Percentiles rank a stretch among this genome's conserved stretches.
Evolutionary conservation across 1,140 invertebrate genomes (phyloP).

Genomic region (Trinorchestia longiramus): DNA sequence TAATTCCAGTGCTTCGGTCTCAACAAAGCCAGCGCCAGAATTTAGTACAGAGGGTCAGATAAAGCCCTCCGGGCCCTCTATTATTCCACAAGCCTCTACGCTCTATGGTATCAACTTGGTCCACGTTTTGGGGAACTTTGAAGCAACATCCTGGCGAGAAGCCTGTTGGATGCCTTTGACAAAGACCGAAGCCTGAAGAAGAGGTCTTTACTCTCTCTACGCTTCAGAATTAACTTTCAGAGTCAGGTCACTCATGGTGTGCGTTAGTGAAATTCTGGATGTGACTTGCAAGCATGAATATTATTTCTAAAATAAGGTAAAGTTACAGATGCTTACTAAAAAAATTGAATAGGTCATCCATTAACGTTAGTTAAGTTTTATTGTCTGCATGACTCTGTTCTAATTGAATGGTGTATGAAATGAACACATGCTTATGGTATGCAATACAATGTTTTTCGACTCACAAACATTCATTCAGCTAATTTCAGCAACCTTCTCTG

Average conservation of each 20-base stretch:
- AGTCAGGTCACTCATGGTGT: not conserved
- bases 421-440: too few relatives aligned
- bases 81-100: not conserved
- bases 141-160: conserved; percentile 19
- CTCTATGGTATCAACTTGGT: conserved; percentile 11
- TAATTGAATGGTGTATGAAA: too few relatives aligned
- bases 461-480: too few relatives aligned
- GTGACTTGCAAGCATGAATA: not conserved
- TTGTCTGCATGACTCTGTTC: too few relatives aligned
- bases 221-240: not conserved
- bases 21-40: not conserved
- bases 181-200: conserved; percentile 6
- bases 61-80: not conserved
- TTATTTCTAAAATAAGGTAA: not conserved
- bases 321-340: not conserved
- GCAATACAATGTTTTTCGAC: too few relatives aligned
- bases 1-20: not conserved
- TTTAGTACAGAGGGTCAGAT: not conserved
- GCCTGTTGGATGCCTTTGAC: not conserved
- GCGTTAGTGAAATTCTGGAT: not conserved
- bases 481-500: too few relatives aligned
- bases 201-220: not conserved
- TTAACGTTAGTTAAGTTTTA: too few relatives aligned
- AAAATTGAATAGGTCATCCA: not conserved
- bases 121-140: conserved; percentile 4